Evolutionary conservation across 2,797 vertebrate genomes (phyloP), one percentile per base, ranked within the genome.

Genomic region (Sphenopsis melanotis): DNA sequence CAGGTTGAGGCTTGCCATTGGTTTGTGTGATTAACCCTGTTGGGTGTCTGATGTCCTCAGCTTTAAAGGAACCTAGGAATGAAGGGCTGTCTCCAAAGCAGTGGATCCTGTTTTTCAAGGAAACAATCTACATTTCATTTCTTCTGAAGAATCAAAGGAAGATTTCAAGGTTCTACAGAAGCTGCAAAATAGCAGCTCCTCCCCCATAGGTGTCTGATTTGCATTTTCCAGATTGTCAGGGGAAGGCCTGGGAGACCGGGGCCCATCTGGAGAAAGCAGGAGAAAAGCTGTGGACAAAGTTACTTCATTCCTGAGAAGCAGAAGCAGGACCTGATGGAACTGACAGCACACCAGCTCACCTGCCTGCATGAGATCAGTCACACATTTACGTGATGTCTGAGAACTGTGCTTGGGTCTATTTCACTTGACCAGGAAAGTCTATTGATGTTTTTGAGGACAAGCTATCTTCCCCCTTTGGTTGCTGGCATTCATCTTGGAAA

Each of bases 101-200:
- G 97, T 76, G 83, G 89, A 96, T 94, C 96, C 94, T 95, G 97
- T 97, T 97, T 93, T 80, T 96, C 96, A 95, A 96, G 96, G 92
- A 96, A 97, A 97, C 83, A 79, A 94, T 95, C 95, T 96, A 89
- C 87, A 65, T 89, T 96, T 96, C 63, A 85, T 95, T 96, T 95
- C 85, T 97, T 96, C 80, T 96, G 83, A 92, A 92, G 93, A 96
- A 91, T 94, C 92, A 95, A 97, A 97, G 93, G 82, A 91, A 90
- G 80, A 85, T 94, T 90, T 91, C 55, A 85, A 79, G 76, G 70
- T 88, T 94, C 47, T 83, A 87, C 78, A 89, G 75, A 90, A 86
- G 89, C 83, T 97, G 81, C 60, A 82, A 8, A 96, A 75, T 57
- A 70, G 79, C 91, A 90, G 41, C 86, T 95, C 92, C 56, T 95